These are phyloP conservation scores for Campoletis sonorensis DNA, from an alignment of 1,140 invertebrate species.

Conservation along the genomic window DNA sequence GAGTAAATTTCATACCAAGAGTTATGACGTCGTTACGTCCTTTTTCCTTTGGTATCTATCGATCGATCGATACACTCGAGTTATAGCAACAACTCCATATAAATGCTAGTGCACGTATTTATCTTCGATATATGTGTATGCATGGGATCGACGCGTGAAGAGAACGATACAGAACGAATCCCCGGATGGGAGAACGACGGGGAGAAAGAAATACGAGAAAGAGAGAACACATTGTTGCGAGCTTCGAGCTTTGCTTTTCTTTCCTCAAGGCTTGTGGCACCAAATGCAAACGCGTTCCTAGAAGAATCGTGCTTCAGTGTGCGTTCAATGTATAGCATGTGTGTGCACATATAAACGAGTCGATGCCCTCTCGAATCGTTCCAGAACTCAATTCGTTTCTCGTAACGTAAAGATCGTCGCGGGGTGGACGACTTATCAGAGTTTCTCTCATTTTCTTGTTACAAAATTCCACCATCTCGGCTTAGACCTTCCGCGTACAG, in stretches of 20 bases:
- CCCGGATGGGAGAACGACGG: neutral
- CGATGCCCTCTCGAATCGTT: conserved; percentile 29
- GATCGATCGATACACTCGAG: neutral
- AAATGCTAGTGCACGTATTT: conserved; percentile 11
- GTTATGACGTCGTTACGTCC: neutral
- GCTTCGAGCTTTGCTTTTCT: neutral
- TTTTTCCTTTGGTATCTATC: neutral
- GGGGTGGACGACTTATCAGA: conserved; percentile 38
- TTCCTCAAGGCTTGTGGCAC: conserved; percentile 20
- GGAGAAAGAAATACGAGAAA: neutral
- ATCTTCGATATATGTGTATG: neutral
- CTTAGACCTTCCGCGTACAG: neutral
- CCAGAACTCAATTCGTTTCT: conserved; percentile 42
- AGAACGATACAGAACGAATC: neutral
- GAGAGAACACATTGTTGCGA: neutral
- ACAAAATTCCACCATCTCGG: neutral
- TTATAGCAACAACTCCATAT: neutral
- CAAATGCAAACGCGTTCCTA: neutral
- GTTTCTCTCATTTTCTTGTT: conserved; percentile 18
- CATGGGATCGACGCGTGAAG: neutral
- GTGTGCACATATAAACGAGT: neutral
- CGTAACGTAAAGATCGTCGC: conserved; percentile 43
- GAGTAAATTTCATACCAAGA: neutral
- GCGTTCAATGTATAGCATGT: neutral
- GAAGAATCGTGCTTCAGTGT: neutral